Evolutionary conservation across 1,140 invertebrate genomes (phyloP), one percentile per base, ranked within the genome.

Genomic region (Drosophila erecta): DNA sequence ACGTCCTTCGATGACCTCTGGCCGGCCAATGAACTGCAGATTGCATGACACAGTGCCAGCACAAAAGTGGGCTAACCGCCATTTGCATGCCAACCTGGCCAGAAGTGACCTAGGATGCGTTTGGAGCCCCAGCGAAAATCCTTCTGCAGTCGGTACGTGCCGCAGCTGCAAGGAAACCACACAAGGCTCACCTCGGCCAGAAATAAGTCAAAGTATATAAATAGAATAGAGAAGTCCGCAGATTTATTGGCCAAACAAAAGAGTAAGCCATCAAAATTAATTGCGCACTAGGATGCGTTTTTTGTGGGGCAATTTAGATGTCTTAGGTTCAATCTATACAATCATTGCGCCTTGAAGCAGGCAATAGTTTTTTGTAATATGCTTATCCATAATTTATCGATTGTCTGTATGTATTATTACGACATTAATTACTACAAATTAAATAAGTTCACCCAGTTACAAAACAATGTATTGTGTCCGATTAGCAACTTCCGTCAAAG

Each of bases 51-150:
- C 11, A 35, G 27, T 11, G 37, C 35, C 44, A 35, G 11, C 20
- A 20, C n/a, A 10, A 58, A 76, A 76, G 53, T 66, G 49, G 71
- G 47, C 47, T 47, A 75, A 38, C 40, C 10, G 51, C 44, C 47
- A 76, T 75, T 66, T 76, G 71, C 72, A 75, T 75, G 71, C 53
- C 40, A 66, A 51, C 37, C 41, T 60, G 57, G 30, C 43, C 43
- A 41, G 22, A 11, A 33, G 17, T 74, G 69, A 55, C 57, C 71
- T 54, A 74, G 69, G 60, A 64, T 61, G 49, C 56, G 12, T 10
- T 10, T 15, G 3, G 5, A 24, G 6, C 1, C 27, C 49, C 30
- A 12, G 43, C 27, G 38, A 33, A 55, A 56, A 71, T 57, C 67
- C 65, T 49, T 57, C 27, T 40, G 51, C 24, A 49, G 37, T 35